Percentiles rank a stretch among this genome's conserved stretches.
Evolutionary conservation across 2,888 invertebrate species (phyloP).

Genomic region (Lithophane ornitopus): DNA sequence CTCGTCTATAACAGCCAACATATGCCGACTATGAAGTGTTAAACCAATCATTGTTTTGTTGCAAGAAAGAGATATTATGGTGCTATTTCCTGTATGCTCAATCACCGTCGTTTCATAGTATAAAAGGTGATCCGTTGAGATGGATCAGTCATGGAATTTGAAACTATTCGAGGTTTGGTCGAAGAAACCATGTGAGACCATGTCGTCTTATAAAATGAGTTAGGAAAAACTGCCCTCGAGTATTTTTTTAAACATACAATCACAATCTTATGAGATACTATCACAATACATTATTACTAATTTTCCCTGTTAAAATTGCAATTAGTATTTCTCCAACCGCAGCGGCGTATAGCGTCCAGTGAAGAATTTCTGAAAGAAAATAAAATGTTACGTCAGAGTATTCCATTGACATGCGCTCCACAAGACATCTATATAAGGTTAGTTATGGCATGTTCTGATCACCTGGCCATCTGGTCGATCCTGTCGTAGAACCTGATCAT

Average conservation of each 20-base stretch:
- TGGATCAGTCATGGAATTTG: neutral
- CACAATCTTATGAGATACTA: neutral
- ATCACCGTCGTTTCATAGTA: neutral
- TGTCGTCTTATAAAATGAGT: neutral
- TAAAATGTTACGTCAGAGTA: neutral
- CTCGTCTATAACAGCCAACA: neutral
- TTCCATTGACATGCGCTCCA: neutral
- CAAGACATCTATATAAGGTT: neutral
- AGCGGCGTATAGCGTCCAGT: conserved; percentile 16
- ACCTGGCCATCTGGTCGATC: conserved; percentile 54
- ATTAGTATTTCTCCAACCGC: neutral
- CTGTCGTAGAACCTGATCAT: conserved; percentile 55
- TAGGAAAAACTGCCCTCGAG: too few relatives aligned
- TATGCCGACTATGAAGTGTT: neutral
- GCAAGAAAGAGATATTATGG: neutral
- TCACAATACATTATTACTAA: neutral
- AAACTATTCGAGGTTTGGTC: neutral
- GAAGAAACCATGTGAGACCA: neutral
- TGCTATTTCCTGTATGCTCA: neutral
- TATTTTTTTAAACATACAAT: neutral
- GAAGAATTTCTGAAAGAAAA: conserved; percentile 41
- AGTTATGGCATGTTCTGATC: neutral
- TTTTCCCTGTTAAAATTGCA: neutral
- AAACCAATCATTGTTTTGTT: neutral
- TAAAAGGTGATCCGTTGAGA: neutral